Evolutionary conservation across 2,797 vertebrate species (phyloP), one percentile per base, ranked within the genome.

Genomic region (Scleropages formosus): DNA sequence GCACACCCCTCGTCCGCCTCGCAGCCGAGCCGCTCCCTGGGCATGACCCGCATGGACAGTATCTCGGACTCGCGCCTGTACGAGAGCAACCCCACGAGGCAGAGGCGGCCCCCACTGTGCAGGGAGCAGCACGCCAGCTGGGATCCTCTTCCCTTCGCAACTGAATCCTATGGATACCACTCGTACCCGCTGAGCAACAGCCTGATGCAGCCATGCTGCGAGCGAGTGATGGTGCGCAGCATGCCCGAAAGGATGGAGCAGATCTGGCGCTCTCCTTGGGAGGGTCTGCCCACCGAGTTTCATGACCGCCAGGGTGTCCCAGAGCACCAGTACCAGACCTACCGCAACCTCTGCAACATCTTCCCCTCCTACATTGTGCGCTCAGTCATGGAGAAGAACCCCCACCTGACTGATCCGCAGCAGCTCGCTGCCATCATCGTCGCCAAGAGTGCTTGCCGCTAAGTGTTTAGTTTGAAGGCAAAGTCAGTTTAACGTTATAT

Each of bases 181-280:
- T 95, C 95, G 0, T 98, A 97, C 66, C 95, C 96, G 1, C 77
- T 98, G 83, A 95, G 93, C 72, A 95, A 94, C 88, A 97, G 86
- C 85, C 92, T 98, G 84, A 96, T 97, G 95, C 93, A 94, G 78
- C 96, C 98, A 0, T 98, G 95, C 82, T 98, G 96, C 0, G 97
- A 99, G 79, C 93, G 96, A 56, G 96, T 98, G 72, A 98, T 99
- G 96, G 96, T 98, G 47, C 93, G 98, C 78, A 99, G 98, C 80
- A 94, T 99, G 95, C 98, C 98, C 26, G 98, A 99, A 82, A 99
- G 98, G 92, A 99, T 99, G 95, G 98, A 99, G 80, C 98, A 99
- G 24, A 95, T 98, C 81, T 98, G 97, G 97, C 93, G 92, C 53
- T 96, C 93, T 22, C 96, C 97, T 10, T 98, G 97, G 96, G 70